These are phyloP conservation scores for Glareola pratincola DNA, from an alignment of 2,113 vertebrate genomes.

Conservation along the genomic window DNA sequence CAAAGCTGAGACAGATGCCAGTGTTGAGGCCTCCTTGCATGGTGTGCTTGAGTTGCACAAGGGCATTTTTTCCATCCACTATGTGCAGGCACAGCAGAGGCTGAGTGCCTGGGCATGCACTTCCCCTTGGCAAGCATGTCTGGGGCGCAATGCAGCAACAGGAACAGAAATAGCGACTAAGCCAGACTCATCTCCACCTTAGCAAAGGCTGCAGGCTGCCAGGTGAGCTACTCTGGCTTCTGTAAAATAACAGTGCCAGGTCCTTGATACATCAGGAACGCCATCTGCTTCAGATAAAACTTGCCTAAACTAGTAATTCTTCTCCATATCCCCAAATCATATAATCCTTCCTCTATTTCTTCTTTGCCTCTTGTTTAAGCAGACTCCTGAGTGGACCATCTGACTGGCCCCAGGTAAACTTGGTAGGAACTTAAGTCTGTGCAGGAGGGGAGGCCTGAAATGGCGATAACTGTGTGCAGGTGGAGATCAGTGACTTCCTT, in stretches of 20 bases:
- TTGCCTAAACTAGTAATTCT: background rate
- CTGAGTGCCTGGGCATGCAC: background rate
- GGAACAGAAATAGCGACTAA: background rate
- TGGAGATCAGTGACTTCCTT: background rate
- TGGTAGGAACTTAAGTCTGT: background rate
- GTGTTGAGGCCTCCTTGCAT: background rate
- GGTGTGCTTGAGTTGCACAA: background rate
- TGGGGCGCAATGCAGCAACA: background rate
- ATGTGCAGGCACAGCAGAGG: background rate
- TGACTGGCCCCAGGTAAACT: background rate
- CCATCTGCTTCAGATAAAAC: background rate
- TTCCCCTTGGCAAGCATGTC: background rate
- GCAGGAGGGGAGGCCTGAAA: background rate
- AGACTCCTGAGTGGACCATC: background rate
- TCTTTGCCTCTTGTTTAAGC: background rate
- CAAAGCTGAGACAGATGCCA: background rate
- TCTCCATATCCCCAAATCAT: background rate
- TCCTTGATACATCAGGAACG: background rate
- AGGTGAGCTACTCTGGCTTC: background rate
- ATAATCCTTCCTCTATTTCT: background rate
- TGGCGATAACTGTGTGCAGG: background rate
- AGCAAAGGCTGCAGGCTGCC: background rate
- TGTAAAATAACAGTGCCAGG: background rate
- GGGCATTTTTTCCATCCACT: background rate
- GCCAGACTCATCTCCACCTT: background rate